These are phyloP conservation scores for Peucedramus taeniatus DNA, from an alignment of 2,113 vertebrate species.

Conservation along the genomic window DNA sequence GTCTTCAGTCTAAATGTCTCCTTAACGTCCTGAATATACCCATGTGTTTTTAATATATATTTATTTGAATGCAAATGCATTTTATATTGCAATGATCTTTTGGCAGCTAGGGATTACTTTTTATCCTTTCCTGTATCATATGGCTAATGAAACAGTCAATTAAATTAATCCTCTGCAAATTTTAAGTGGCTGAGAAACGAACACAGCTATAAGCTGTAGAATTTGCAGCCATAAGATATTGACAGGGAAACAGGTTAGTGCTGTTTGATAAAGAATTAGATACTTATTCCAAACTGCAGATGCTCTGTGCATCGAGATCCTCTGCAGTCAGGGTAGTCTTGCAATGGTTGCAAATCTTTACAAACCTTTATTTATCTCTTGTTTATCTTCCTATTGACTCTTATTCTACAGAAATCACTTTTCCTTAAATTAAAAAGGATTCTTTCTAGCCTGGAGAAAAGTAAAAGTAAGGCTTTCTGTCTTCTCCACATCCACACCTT, in stretches of 20 bases:
- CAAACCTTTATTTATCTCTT: background rate
- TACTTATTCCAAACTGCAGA: background rate
- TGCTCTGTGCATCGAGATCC: background rate
- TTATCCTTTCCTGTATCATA: slow-evolving; percentile 30
- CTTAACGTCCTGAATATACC: background rate
- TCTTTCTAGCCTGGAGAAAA: background rate
- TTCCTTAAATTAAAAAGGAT: background rate
- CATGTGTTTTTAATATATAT: background rate
- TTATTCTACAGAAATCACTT: background rate
- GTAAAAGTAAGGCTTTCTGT: background rate
- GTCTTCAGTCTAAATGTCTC: background rate
- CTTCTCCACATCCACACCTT: background rate
- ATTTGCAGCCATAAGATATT: background rate
- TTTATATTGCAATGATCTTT: background rate
- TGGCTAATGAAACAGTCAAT: slow-evolving; percentile 49
- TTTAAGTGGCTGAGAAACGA: slow-evolving; percentile 21
- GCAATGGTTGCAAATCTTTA: background rate
- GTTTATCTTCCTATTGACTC: background rate
- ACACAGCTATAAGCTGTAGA: background rate
- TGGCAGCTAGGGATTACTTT: background rate
- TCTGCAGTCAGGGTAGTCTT: background rate
- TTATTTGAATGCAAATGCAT: background rate
- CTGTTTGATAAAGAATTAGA: slow-evolving; percentile 30
- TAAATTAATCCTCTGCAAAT: slow-evolving; percentile 54
- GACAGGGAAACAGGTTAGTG: background rate